phyloP scores from a whole-genome alignment of 1,140 invertebrate genomes.

The Aporrectodea caliginosa region DNA sequence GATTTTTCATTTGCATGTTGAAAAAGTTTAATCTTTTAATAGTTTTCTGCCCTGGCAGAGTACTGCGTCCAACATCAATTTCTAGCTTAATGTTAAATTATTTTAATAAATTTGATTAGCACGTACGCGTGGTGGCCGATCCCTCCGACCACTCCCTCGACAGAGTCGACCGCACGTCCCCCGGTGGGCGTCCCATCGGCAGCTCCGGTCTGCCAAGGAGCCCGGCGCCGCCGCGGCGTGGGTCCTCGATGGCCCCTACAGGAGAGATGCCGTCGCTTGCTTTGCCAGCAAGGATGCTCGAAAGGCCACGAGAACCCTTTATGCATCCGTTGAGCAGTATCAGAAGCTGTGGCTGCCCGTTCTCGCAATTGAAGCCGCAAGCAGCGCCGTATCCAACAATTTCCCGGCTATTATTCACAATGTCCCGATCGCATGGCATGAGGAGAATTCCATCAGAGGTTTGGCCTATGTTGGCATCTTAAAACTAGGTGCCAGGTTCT shows the following conservation, averaged over 20 bases:
- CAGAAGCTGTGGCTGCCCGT: conserved; percentile 43
- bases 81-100: no score
- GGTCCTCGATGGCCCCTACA: not conserved
- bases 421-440: conserved; percentile 35
- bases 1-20: no score
- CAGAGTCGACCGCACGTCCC: not conserved
- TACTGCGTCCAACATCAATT: no score
- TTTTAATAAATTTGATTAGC: no score
- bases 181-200: not conserved
- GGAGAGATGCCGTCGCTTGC: conserved; percentile 15
- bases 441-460: not conserved
- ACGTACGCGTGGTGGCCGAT: not conserved
- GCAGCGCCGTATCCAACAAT: conserved; percentile 36
- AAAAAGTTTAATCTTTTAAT: no score
- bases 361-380: conserved; percentile 43
- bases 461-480: not conserved
- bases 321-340: conserved; percentile 30
- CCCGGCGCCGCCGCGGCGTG: not conserved
- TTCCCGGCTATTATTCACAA: conserved; percentile 41
- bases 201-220: not conserved
- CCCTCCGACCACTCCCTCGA: not conserved
- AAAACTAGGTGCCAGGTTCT: not conserved
- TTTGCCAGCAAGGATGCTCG: not conserved
- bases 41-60: no score
- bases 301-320: not conserved